These are phyloP conservation scores for Microcaecilia unicolor DNA, from an alignment of 2,797 vertebrate genomes.

Conservation along the genomic window DNA sequence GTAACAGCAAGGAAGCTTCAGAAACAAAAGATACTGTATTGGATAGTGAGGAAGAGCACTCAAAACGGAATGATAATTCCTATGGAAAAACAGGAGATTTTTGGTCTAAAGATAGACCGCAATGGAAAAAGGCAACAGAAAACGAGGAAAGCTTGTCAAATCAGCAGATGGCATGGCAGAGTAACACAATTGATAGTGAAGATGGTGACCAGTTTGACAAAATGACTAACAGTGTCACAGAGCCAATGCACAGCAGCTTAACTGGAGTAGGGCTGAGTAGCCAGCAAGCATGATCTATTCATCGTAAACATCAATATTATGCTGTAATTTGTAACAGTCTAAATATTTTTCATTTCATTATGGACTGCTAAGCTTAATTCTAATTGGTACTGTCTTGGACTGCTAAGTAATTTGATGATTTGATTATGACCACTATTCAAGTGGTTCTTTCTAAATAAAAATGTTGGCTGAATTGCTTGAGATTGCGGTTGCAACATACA, in stretches of 20 bases:
- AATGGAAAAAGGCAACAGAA: constrained; percentile 52
- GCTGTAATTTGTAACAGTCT: constrained; percentile 8
- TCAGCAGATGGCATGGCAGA: constrained; percentile 67
- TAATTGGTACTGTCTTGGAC: constrained; percentile 39
- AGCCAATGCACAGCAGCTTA: constrained; percentile 59
- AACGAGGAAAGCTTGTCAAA: constrained; percentile 56
- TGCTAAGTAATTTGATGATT: constrained; percentile 9
- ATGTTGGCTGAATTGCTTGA: constrained; percentile 23
- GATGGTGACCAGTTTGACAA: constrained; percentile 57
- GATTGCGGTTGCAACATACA: constrained; percentile 38
- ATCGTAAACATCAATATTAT: background rate
- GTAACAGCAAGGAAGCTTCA: constrained; percentile 43
- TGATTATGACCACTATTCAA: background rate
- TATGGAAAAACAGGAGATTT: constrained; percentile 71
- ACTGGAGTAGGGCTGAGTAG: constrained; percentile 71
- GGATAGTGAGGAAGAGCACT: constrained; percentile 51
- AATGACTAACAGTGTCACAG: constrained; percentile 53
- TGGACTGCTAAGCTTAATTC: constrained; percentile 28
- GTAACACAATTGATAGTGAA: constrained; percentile 74
- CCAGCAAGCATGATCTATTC: constrained; percentile 69
- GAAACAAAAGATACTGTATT: constrained; percentile 46
- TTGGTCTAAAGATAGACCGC: constrained; percentile 71
- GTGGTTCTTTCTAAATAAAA: constrained; percentile 24
- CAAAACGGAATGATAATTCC: constrained; percentile 65
- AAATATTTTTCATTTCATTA: constrained; percentile 10